A percentile compares a stretch with the other conserved stretches of the same genome.
Conservation (phyloP, 2,113 vertebrate genomes). For the Phalacrocorax pelagicus region DNA sequence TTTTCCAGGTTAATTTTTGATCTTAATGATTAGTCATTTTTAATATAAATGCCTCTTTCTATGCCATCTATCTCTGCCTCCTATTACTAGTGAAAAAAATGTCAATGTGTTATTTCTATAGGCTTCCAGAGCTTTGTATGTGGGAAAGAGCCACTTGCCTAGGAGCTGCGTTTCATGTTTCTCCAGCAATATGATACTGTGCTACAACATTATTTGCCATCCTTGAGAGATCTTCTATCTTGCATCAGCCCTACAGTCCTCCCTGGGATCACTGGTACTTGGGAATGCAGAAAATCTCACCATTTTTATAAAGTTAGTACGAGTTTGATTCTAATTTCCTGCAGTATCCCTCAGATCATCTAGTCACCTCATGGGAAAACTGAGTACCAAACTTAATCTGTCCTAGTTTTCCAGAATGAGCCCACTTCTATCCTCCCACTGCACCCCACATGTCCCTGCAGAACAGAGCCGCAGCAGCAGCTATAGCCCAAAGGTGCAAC, state of each 20-base stretch:
- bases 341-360: not conserved
- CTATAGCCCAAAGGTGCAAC: constrained; percentile 8
- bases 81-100: not conserved
- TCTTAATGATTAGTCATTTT: not conserved
- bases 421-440: constrained; percentile 1
- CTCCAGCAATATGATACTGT: not conserved
- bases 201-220: not conserved
- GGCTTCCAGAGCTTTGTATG: not conserved
- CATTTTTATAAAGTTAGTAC: not conserved
- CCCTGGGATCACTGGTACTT: not conserved
- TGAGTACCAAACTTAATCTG: not conserved
- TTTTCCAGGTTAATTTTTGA: not conserved
- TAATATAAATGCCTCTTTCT: not conserved
- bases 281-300: not conserved
- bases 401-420: constrained; percentile 18
- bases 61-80: not conserved
- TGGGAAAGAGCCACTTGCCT: not conserved
- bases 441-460: constrained; percentile 1
- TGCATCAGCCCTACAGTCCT: not conserved
- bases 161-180: not conserved
- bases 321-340: not conserved
- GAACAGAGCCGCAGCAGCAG: not conserved
- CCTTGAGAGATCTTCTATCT: not conserved
- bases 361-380: not conserved
- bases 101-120: not conserved